Evolutionary conservation across 2,888 invertebrate species (phyloP).

Genomic region (Sepiola atlantica): DNA sequence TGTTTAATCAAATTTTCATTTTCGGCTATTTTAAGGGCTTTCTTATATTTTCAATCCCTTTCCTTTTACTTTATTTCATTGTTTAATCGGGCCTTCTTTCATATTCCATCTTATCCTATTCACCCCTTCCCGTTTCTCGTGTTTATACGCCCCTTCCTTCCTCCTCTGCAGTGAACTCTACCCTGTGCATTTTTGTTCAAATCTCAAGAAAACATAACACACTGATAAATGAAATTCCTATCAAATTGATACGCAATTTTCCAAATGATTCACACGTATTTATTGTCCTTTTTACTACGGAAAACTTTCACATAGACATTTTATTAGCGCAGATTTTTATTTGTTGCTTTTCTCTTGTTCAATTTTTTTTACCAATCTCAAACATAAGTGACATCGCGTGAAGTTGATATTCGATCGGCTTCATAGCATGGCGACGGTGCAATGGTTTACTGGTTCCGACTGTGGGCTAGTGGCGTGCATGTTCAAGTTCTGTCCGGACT

Average conservation of each 20-base stretch:
- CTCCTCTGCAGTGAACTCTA: neutral
- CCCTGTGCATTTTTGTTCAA: neutral
- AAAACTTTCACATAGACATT: neutral
- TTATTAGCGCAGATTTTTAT: neutral
- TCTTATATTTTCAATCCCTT: neutral
- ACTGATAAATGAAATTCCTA: conserved; percentile 36
- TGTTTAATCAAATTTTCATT: neutral
- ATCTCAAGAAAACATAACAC: conserved; percentile 1
- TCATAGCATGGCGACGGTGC: too few species aligned
- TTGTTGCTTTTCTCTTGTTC: neutral
- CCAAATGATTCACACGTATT: conserved; percentile 45
- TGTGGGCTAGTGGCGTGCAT: too few species aligned
- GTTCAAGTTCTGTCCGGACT: too few species aligned
- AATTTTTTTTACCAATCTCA: neutral
- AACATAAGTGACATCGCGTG: neutral
- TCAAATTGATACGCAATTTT: conserved; percentile 44
- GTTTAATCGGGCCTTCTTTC: neutral
- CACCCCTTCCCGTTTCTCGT: neutral
- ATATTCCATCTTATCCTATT: neutral
- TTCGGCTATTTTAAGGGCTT: neutral
- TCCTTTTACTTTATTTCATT: neutral
- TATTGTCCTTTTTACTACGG: neutral
- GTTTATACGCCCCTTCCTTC: neutral
- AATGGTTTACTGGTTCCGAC: too few species aligned
- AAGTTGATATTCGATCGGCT: too few species aligned